Base-by-base conservation (phyloP, 2,113 vertebrate species). In the Halcyon senegalensis region DNA sequence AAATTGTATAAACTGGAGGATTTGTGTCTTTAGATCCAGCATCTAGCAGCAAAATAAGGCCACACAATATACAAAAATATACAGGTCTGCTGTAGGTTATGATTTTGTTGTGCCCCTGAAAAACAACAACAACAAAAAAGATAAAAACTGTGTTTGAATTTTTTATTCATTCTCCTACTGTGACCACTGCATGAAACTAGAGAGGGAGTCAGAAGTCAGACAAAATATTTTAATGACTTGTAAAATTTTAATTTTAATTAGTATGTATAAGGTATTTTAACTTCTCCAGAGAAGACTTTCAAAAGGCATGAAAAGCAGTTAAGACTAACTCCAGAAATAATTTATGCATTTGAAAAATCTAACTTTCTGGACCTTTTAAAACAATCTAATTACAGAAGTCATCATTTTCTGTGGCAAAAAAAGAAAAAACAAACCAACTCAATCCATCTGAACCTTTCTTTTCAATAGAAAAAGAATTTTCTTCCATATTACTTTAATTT, bases 21-120 rank as follows among this genome's bases (percentile, higher is more conserved):
- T 97, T 98, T 80, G 98, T 98, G 73, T 95, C 97, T 96, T 98
- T 98, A 96, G 99, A 98, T 90, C 98, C 98, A 87, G 98, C 97
- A 97, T 99, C 99, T 95, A 99, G 97, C 95, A 99, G 97, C 98
- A 99, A 99, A 98, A 99, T 99, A 97, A 99, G 98, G 97, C 98
- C 96, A 91, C 99, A 99, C 95, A 99, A 99, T 92, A 99, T 95
- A 94, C 99, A 99, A 97, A 99, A 99, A 98, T 99, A 99, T 64
- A 99, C 98, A 11, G 99, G 99, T 68, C 99, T 98, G 97, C 99
- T 99, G 96, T 99, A 99, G 64, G 98, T 98, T 91, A 99, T 99
- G 92, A 99, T 98, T 97, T 99, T 99, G 98, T 99, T 99, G 97
- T 99, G 99, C 53, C 99, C 99, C 99, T 99, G 94, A 66, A 48